phyloP scores from a whole-genome alignment of 2,113 vertebrate genomes.

The Aphelocoma coerulescens region DNA sequence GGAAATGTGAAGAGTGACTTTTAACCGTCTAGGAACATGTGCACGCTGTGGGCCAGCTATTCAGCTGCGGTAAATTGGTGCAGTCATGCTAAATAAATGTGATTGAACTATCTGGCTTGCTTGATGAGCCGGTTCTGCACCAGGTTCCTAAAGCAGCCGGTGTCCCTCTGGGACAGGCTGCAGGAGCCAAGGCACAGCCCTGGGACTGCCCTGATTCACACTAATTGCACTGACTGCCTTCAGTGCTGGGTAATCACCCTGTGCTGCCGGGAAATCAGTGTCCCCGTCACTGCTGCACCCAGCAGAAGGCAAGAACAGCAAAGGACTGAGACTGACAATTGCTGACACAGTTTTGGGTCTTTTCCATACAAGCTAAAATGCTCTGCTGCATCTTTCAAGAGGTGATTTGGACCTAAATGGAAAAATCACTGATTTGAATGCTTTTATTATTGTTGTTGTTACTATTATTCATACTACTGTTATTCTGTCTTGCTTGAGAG shows the following conservation, averaged over 20 bases:
- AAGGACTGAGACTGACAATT: neutral
- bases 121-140: neutral
- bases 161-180: neutral
- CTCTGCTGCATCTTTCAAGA: neutral
- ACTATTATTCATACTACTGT: neutral
- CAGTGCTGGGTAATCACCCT: neutral
- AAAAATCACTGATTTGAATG: neutral
- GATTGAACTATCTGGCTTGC: neutral
- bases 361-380: neutral
- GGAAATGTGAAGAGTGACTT: neutral
- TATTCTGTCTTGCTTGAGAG: neutral
- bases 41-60: neutral
- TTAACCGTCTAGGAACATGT: neutral
- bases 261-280: neutral
- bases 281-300: neutral
- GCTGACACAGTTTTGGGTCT: neutral
- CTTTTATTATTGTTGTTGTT: neutral
- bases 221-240: neutral
- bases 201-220: neutral
- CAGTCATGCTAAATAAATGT: neutral
- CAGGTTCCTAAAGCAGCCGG: neutral
- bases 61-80: neutral
- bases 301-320: neutral
- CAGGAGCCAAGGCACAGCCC: neutral
- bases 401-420: neutral